Evolutionary conservation across 2,888 invertebrate genomes (phyloP), one percentile per base, ranked within the genome.

Genomic region (Limnephilus rhombicus): DNA sequence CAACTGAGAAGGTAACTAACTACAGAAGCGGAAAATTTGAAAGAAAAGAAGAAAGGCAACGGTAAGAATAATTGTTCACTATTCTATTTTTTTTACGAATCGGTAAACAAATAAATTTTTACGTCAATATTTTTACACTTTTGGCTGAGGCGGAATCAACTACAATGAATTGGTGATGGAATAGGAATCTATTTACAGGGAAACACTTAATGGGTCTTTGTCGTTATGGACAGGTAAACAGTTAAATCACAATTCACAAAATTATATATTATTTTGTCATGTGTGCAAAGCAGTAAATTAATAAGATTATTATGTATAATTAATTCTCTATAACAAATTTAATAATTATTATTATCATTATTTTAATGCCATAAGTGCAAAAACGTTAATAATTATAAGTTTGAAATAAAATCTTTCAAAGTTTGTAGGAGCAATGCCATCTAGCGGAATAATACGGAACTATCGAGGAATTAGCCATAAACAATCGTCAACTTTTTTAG

Each of bases 141-240:
- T 68, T 68, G 68, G 68, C 68, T 24, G 24, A 68, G 68, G n/a
- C n/a, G 24, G 24, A 68, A 68, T 68, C 9, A n/a, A 68, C 24
- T 68, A 68, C 68, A 41, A 87, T 87, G 53, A 87, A 29, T 37
- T 45, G 29, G 49, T 49, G 41, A 5, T 31, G 18, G 45, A 53
- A 68, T 15, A 87, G 49, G 87, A 87, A 31, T 49, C 15, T 49
- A 53, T 29, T 87, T 53, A 87, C 87, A 37, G 88, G 88, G 88
- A 86, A 81, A 91, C 91, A 91, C 29, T 41, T 45, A 91, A 91
- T 92, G 93, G 93, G 93, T 92, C 93, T 93, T 93, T 92, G 92
- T 93, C 93, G 85, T 93, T 91, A 93, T 91, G 92, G 86, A 91
- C 92, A 93, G 93, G 93, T 93, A 90, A 91, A 81, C 91, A 90